Conservation (phyloP, 2,797 vertebrate genomes). For the Pangasius macronema region DNA sequence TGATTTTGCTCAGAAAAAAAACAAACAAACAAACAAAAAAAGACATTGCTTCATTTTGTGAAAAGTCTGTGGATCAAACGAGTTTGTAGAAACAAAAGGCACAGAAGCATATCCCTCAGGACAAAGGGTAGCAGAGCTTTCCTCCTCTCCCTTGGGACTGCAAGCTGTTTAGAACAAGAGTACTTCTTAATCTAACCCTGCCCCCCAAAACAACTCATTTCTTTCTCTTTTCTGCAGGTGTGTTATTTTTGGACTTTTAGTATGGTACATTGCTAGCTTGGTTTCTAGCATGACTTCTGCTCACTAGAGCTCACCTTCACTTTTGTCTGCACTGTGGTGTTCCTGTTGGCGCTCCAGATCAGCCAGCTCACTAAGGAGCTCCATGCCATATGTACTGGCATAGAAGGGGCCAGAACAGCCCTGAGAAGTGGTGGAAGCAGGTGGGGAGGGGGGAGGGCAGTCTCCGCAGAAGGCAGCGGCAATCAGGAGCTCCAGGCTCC, state of each 20-base stretch:
- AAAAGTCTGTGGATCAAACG: constrained; percentile 26
- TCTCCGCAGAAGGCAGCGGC: constrained; percentile 84
- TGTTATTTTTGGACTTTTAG: background rate
- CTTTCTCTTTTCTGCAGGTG: background rate
- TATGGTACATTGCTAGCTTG: background rate
- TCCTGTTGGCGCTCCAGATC: constrained; percentile 86
- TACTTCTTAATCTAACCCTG: constrained; percentile 38
- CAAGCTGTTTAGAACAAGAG: constrained; percentile 64
- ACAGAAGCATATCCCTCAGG: constrained; percentile 56
- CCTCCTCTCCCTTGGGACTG: constrained; percentile 62
- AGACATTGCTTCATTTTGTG: constrained; percentile 34
- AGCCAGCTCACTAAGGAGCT: constrained; percentile 91
- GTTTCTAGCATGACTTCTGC: background rate
- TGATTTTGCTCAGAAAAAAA: constrained; percentile 40
- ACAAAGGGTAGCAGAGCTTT: constrained; percentile 55
- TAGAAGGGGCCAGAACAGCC: constrained; percentile 53
- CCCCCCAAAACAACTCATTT: background rate
- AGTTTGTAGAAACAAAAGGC: constrained; percentile 42
- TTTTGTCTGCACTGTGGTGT: constrained; percentile 67
- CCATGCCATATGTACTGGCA: constrained; percentile 83
- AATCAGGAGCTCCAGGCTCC: constrained; percentile 89
- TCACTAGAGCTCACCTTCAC: constrained; percentile 70
- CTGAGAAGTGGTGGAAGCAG: constrained; percentile 62
- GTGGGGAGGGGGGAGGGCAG: constrained; percentile 73
- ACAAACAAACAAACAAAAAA: constrained; percentile 55